Evolutionary conservation across 2,113 vertebrate genomes (phyloP).

Genomic region (Lipotes vexillifer): DNA sequence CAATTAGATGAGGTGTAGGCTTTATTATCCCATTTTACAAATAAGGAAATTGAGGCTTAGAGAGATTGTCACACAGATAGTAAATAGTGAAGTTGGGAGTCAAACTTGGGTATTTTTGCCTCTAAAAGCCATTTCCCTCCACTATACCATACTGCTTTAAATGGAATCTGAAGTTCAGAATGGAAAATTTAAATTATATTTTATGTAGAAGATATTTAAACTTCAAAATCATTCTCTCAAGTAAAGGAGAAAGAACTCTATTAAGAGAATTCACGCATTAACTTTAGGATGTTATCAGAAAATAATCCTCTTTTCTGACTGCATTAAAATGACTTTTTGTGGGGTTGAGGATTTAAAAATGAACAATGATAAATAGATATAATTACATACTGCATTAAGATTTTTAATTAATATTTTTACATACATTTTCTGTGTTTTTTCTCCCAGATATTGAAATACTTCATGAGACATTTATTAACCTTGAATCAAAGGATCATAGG

Average conservation of each 20-base stretch:
- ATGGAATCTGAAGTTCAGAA: neutral
- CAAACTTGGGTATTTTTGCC: neutral
- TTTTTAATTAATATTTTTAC: conserved; percentile 13
- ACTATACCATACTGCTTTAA: neutral
- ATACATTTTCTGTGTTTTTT: neutral
- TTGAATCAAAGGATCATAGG: conserved; percentile 77
- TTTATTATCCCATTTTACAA: neutral
- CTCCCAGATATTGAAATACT: conserved; percentile 88
- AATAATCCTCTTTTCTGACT: neutral
- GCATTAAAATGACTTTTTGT: neutral
- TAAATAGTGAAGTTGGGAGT: neutral
- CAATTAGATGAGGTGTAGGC: neutral
- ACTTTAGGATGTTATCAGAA: neutral
- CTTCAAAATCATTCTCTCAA: neutral
- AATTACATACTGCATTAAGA: neutral
- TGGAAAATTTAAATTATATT: neutral
- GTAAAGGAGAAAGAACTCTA: neutral
- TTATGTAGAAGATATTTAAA: neutral
- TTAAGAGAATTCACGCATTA: neutral
- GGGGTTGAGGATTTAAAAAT: conserved; percentile 19
- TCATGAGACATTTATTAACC: conserved; percentile 81
- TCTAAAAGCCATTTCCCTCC: neutral
- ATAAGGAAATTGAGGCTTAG: neutral
- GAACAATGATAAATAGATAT: neutral
- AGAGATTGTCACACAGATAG: neutral